Percentiles rank a stretch among this genome's conserved stretches.
Evolutionary conservation across 1,140 invertebrate species (phyloP).

Genomic region (Halictus rubicundus): DNA sequence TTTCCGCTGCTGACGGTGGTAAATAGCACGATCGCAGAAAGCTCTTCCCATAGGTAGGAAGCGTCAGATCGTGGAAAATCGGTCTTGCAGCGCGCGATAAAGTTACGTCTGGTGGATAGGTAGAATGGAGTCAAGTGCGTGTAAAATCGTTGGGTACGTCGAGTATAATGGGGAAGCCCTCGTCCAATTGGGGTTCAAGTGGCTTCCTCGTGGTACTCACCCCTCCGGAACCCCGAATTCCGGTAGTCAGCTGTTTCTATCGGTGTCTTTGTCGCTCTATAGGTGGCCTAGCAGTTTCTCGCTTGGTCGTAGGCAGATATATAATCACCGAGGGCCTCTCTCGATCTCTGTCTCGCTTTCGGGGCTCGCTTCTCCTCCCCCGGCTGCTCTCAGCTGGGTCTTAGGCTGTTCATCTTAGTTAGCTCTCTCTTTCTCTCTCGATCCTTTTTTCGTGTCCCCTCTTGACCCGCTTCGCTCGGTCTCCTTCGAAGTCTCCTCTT

Average conservation of each 20-base stretch:
- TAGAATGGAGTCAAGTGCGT: conserved; percentile 81
- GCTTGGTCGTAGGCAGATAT: conserved; percentile 56
- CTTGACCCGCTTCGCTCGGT: conserved; percentile 28
- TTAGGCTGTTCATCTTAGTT: conserved; percentile 12
- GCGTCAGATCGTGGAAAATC: conserved; percentile 55
- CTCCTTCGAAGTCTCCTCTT: conserved; percentile 13
- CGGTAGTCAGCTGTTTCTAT: conserved; percentile 79
- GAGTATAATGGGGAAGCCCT: conserved; percentile 72
- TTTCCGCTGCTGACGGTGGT: too few species aligned
- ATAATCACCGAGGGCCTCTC: conserved; percentile 54
- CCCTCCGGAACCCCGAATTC: conserved; percentile 78
- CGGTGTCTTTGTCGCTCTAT: conserved; percentile 66
- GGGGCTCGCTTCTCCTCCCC: conserved; percentile 36
- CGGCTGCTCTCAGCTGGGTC: conserved; percentile 46
- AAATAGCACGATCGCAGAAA: too few species aligned
- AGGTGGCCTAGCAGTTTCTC: conserved; percentile 50
- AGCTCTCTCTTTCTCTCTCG: conserved; percentile 29
- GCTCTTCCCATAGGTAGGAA: not conserved
- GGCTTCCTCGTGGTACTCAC: conserved; percentile 69
- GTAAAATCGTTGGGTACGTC: conserved; percentile 79
- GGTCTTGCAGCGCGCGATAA: conserved; percentile 47
- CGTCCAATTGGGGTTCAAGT: conserved; percentile 78
- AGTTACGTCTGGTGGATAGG: conserved; percentile 65
- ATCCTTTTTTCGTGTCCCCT: not conserved
- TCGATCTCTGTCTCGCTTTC: conserved; percentile 5